Percentiles rank a stretch among this genome's conserved stretches.
Evolutionary conservation across 2,113 vertebrate genomes (phyloP).

Genomic region (Miniopterus natalensis): DNA sequence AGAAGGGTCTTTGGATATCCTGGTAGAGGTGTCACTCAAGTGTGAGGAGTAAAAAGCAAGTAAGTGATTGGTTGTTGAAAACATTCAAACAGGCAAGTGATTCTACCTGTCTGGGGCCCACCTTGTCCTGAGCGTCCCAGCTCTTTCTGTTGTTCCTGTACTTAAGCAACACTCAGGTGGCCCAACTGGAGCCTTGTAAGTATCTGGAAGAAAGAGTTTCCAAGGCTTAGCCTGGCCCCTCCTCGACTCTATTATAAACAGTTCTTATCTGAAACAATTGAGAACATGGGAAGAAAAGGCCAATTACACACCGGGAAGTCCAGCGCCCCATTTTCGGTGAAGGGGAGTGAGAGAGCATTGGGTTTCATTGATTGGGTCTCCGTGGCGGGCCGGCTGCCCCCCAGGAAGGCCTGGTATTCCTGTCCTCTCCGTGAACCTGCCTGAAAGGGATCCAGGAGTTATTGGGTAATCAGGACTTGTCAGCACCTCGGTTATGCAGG

Average conservation of each 20-base stretch:
- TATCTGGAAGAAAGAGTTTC: conserved; percentile 80
- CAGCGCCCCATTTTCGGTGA: conserved; percentile 76
- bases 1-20: not conserved
- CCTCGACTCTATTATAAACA: conserved; percentile 76
- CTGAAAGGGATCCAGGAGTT: conserved; percentile 94
- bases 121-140: conserved; percentile 67
- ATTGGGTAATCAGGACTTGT: conserved; percentile 96
- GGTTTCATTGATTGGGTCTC: conserved; percentile 90
- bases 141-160: conserved; percentile 81
- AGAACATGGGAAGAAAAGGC: conserved; percentile 86
- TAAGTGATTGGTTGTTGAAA: not conserved
- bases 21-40: not conserved
- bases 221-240: conserved; percentile 83
- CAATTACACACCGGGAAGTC: conserved; percentile 87
- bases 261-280: conserved; percentile 87
- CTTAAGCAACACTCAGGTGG: conserved; percentile 81
- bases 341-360: conserved; percentile 84
- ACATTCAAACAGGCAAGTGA: not conserved
- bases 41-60: not conserved
- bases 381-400: conserved; percentile 90
- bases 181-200: conserved; percentile 78
- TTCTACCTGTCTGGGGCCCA: conserved; percentile 14
- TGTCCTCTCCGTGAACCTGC: conserved; percentile 96
- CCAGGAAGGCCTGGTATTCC: conserved; percentile 93
- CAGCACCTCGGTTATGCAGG: conserved; percentile 97